These are phyloP conservation scores for Amazonetta brasiliensis DNA, from an alignment of 2,797 vertebrate species.

Conservation along the genomic window DNA sequence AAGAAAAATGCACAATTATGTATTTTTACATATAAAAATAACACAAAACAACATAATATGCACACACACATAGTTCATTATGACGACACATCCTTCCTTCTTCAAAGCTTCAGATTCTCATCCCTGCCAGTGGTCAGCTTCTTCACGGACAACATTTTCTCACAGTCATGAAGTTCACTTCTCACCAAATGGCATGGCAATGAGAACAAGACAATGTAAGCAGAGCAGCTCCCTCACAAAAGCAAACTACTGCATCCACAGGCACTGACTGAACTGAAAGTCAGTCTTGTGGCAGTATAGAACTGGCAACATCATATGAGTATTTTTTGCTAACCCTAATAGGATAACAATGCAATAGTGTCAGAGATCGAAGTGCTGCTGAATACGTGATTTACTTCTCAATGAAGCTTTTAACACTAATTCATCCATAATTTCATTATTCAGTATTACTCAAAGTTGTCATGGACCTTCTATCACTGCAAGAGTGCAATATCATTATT, in stretches of 20 bases:
- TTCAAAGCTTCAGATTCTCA: not conserved
- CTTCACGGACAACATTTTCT: not conserved
- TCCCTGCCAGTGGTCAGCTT: not conserved
- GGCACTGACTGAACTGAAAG: not conserved
- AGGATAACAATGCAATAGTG: too few species aligned
- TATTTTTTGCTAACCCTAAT: not conserved
- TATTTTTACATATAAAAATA: not conserved
- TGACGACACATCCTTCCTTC: not conserved
- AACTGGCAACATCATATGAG: not conserved
- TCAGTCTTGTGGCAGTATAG: not conserved
- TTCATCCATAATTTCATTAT: not conserved
- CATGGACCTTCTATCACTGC: not conserved
- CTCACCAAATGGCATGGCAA: fast-evolving
- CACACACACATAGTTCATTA: not conserved
- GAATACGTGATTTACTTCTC: not conserved
- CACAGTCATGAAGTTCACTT: not conserved
- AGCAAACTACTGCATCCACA: too few species aligned
- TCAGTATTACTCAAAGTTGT: not conserved
- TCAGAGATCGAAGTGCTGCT: not conserved
- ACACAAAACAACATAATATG: not conserved
- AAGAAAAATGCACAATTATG: not conserved
- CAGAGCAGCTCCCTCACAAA: too few species aligned
- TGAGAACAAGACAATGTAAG: not conserved
- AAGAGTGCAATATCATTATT: too few species aligned
- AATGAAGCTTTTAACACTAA: not conserved